Percentiles rank a stretch among this genome's conserved stretches.
Evolutionary conservation across 2,113 vertebrate species (phyloP).

Genomic region (Chlamydotis undulata): DNA sequence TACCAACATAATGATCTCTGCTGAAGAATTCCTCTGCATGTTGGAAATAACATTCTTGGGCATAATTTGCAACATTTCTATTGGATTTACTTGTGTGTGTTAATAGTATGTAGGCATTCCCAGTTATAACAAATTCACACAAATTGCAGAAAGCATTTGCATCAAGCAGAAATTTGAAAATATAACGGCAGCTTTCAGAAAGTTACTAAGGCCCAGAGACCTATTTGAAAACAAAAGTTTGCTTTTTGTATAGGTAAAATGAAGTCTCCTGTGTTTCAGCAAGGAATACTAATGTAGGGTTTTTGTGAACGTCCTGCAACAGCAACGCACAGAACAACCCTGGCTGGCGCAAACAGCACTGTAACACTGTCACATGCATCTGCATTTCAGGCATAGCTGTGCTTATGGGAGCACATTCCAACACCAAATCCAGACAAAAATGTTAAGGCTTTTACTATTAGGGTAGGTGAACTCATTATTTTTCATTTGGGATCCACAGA

Average conservation of each 20-base stretch:
- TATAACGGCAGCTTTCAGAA: neutral
- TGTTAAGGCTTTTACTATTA: neutral
- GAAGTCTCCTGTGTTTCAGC: neutral
- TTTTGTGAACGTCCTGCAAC: neutral
- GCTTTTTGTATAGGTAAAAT: neutral
- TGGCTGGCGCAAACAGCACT: neutral
- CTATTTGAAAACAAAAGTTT: neutral
- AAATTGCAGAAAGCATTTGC: neutral
- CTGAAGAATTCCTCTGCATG: neutral
- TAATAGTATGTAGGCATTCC: neutral
- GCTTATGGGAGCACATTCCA: constrained; percentile 5
- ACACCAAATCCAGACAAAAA: constrained; percentile 25
- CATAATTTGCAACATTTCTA: neutral
- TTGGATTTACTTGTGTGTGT: neutral
- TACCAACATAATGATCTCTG: neutral
- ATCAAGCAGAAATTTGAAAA: neutral
- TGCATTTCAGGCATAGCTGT: neutral
- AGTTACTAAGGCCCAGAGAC: neutral
- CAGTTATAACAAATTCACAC: neutral
- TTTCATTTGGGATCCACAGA: neutral
- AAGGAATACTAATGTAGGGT: neutral
- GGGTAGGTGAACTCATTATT: neutral
- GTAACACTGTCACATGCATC: neutral
- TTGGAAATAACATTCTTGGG: neutral
- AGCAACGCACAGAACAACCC: neutral